Base-by-base conservation (phyloP, 1,140 invertebrate genomes). In the Solenopsis fugax region DNA sequence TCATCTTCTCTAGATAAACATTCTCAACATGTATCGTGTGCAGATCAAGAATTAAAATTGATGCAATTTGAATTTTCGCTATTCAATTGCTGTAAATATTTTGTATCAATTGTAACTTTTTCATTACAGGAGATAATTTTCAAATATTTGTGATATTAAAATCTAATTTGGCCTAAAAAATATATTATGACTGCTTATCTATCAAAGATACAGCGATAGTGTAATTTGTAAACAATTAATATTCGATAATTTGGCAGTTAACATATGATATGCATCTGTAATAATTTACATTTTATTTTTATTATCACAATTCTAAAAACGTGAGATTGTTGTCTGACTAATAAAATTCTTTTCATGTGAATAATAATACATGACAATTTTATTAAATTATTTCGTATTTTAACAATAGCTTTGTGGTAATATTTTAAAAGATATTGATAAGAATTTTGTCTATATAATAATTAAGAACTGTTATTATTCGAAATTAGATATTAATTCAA, bases 1-100 rank as follows among this genome's bases (percentile, higher is more conserved):
- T 75, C 54, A 50, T 54, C 56, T 73, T 84, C 37, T 60, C 50
- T 56, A 81, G 50, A 81, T 71, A 37, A 84, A 37, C 21, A 60
- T 73, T 73, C 29, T 34, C 13, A 73, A 45, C 56, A 73, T 1
- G 7, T 84, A 21, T 62, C 18, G 24, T 78, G 34, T 78, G 1
- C 41, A 48, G 10, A 34, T 62, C 6, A 34, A 34, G 13, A 6
- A 52, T 37, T 48, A 24, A 29, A 77, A 77, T n/a, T n/a, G 16
- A 7, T 34, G 18, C 24, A 69, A 54, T 72, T 52, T 34, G 0
- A 56, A 18, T 76, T 62, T 45, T 1, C 16, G 45, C 16, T 37
- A 56, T 34, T 45, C 34, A 76, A 69, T 48, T 58, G 13, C 3
- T 54, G 34, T 12, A 54, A 3, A 37, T 16, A 41, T 0, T 41